phyloP scores from a whole-genome alignment of 2,888 invertebrate genomes.

The Drosophila recens region DNA sequence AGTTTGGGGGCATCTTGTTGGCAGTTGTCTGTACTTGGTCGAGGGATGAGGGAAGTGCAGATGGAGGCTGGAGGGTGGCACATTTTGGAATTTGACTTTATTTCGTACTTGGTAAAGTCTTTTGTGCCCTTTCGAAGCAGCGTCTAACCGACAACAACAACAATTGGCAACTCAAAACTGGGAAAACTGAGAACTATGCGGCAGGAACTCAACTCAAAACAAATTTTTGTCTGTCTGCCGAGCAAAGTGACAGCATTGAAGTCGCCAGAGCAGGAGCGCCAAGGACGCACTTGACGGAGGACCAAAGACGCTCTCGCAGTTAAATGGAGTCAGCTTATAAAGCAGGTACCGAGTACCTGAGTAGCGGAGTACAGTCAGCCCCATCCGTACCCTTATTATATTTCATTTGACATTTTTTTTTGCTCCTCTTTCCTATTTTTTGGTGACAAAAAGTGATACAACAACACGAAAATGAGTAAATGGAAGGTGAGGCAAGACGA shows the following conservation, averaged over 20 bases:
- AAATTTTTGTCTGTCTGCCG: constrained; percentile 49
- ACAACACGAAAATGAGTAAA: constrained; percentile 45
- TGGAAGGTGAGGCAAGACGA: not conserved
- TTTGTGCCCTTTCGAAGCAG: constrained; percentile 36
- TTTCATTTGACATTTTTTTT: constrained; percentile 64
- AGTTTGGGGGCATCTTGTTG: constrained; percentile 19
- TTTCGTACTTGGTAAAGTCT: constrained; percentile 47
- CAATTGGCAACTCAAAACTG: constrained; percentile 41
- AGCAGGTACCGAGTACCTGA: constrained; percentile 31
- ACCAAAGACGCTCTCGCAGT: constrained; percentile 31
- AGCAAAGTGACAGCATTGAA: constrained; percentile 58
- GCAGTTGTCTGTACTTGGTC: constrained; percentile 16
- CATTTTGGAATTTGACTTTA: constrained; percentile 61
- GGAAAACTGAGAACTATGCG: constrained; percentile 57
- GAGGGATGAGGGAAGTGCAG: not conserved
- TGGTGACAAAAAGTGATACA: constrained; percentile 55
- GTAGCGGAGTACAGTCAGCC: constrained; percentile 4
- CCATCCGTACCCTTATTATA: constrained; percentile 59
- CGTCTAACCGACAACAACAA: constrained; percentile 30
- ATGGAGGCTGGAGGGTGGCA: constrained; percentile 1
- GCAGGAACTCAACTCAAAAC: constrained; percentile 50
- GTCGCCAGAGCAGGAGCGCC: constrained; percentile 40
- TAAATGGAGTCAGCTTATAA: constrained; percentile 67
- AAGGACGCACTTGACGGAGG: constrained; percentile 54
- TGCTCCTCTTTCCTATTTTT: constrained; percentile 18